Percentiles rank a stretch among this genome's conserved stretches.
phyloP scores from a whole-genome alignment of 2,113 vertebrate genomes.

The Dascyllus trimaculatus region DNA sequence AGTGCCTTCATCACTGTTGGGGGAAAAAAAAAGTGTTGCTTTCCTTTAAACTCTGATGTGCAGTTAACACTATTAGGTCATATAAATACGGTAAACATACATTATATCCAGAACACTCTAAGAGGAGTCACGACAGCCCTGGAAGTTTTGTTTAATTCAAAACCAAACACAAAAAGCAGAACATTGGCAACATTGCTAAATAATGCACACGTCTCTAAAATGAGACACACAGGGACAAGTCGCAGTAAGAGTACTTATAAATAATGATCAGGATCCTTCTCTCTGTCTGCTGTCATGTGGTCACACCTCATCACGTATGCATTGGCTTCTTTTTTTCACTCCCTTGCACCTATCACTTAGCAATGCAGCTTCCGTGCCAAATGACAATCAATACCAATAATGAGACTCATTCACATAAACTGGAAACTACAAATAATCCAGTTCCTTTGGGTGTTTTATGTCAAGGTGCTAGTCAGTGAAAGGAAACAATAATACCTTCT shows the following conservation, averaged over 20 bases:
- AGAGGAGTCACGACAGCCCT: constrained; percentile 21
- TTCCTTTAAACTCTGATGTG: background rate
- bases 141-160: constrained; percentile 49
- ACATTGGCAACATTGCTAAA: constrained; percentile 63
- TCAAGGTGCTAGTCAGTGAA: background rate
- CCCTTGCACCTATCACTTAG: constrained; percentile 10
- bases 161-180: constrained; percentile 49
- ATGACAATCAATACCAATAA: constrained; percentile 49
- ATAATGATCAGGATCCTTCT: constrained; percentile 56
- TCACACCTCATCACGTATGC: constrained; percentile 27
- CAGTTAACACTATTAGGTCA: background rate
- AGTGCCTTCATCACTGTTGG: no score
- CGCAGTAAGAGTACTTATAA: constrained; percentile 57
- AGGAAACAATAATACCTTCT: background rate
- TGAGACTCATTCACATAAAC: constrained; percentile 37
- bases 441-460: constrained; percentile 14
- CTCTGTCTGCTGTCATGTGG: constrained; percentile 20
- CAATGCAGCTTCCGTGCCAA: background rate
- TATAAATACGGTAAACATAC: background rate
- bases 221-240: constrained; percentile 56
- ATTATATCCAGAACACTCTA: constrained; percentile 3
- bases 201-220: constrained; percentile 70
- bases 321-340: constrained; percentile 14
- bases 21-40: no score
- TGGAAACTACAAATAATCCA: constrained; percentile 33